phyloP scores from a whole-genome alignment of 2,113 vertebrate species.

The Girardinichthys multiradiatus region DNA sequence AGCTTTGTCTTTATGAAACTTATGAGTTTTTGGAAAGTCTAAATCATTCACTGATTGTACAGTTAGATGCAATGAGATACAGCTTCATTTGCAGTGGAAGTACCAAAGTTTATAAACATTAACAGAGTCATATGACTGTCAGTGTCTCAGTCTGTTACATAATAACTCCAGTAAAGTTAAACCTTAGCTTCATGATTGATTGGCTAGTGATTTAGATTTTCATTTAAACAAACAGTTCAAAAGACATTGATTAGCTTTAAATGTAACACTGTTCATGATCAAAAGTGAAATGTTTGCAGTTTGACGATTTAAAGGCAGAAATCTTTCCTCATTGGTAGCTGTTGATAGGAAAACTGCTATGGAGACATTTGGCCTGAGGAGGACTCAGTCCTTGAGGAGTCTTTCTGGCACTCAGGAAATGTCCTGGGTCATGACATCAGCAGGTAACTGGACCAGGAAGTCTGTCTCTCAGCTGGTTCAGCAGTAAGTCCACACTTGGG shows the following conservation, averaged over 20 bases:
- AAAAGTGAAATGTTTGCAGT: neutral
- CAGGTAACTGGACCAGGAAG: slow-evolving; percentile 66
- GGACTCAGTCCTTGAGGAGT: slow-evolving; percentile 76
- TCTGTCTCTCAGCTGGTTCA: slow-evolving; percentile 84
- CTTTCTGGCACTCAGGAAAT: slow-evolving; percentile 62
- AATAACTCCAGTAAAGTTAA: slow-evolving; percentile 37
- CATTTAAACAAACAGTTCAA: neutral
- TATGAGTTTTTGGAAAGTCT: neutral
- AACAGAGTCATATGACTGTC: slow-evolving; percentile 79
- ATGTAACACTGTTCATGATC: neutral
- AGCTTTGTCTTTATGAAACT: neutral
- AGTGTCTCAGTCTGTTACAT: slow-evolving; percentile 39
- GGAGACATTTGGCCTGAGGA: slow-evolving; percentile 69
- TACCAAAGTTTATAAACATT: slow-evolving; percentile 67
- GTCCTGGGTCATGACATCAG: slow-evolving; percentile 56
- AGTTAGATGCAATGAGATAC: neutral
- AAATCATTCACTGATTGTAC: neutral
- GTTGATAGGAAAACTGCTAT: slow-evolving; percentile 49
- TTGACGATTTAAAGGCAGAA: neutral
- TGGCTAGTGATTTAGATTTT: neutral
- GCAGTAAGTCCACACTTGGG: slow-evolving; percentile 73
- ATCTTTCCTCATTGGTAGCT: slow-evolving; percentile 23
- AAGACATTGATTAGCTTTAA: neutral
- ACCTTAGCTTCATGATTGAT: neutral
- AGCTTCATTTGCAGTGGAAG: slow-evolving; percentile 8